These are phyloP conservation scores for Turritopsis dohrnii DNA, from an alignment of 30 jellyfish, hydroid and myxozoan genomes.

Conservation along the genomic window DNA sequence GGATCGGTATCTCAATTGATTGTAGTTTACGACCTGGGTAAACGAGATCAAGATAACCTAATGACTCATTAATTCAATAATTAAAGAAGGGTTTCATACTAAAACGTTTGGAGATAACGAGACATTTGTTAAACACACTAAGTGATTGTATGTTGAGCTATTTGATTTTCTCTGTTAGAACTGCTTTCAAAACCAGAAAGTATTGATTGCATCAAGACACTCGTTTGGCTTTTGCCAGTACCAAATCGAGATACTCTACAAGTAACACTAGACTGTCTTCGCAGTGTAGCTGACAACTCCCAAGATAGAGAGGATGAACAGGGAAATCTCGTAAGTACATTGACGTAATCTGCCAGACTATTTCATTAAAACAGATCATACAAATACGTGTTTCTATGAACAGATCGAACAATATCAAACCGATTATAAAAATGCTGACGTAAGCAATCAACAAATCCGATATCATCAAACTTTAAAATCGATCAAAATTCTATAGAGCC, in stretches of 20 bases:
- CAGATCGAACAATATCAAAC: too few relatives aligned
- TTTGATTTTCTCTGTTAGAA: constrained; percentile 46
- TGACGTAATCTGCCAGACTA: not conserved
- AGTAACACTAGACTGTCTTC: constrained; percentile 54
- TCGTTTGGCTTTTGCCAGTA: constrained; percentile 68
- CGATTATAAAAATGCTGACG: not conserved
- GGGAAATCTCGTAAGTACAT: constrained; percentile 54
- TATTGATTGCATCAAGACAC: constrained; percentile 31
- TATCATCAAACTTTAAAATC: not conserved
- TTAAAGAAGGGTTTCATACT: too few relatives aligned
- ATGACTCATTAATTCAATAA: too few relatives aligned
- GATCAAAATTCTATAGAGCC: not conserved
- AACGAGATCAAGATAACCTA: too few relatives aligned
- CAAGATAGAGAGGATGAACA: constrained; percentile 65
- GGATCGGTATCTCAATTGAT: too few relatives aligned
- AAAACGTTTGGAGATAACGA: too few relatives aligned
- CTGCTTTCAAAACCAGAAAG: constrained; percentile 29
- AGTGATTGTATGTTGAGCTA: too few relatives aligned
- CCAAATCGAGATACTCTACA: constrained; percentile 69
- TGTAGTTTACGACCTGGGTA: too few relatives aligned
- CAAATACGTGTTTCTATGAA: too few relatives aligned
- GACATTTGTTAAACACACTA: too few relatives aligned
- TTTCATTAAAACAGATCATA: not conserved
- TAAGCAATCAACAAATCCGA: not conserved
- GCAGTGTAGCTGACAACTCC: constrained; percentile 70